phyloP scores from a whole-genome alignment of 2,113 vertebrate genomes.

The Lichenostomus cassidix region DNA sequence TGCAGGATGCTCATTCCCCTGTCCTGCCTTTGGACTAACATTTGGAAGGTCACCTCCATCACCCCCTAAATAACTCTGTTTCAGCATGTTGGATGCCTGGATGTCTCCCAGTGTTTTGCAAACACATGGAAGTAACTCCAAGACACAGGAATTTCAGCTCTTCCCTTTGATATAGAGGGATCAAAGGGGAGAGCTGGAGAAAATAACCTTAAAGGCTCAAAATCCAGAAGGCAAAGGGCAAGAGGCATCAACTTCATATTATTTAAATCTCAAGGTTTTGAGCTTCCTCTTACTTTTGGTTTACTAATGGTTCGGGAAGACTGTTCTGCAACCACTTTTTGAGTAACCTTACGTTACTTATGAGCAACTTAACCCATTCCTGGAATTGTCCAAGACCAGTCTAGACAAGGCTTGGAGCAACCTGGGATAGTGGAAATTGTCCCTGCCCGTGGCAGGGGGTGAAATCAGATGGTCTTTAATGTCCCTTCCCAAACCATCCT shows the following conservation, averaged over 20 bases:
- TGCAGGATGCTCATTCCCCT: background rate
- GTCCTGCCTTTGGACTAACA: background rate
- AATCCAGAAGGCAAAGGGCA: background rate
- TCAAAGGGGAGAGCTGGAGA: conserved; percentile 18
- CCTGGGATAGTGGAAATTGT: background rate
- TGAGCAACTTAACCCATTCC: background rate
- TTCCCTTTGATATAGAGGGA: background rate
- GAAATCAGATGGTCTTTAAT: background rate
- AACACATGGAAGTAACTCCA: conserved; percentile 7
- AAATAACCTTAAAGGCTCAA: background rate
- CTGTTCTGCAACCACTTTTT: background rate
- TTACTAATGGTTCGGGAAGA: background rate
- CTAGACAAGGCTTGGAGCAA: fast-evolving
- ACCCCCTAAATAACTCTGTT: background rate
- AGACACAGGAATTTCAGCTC: background rate
- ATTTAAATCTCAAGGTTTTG: background rate
- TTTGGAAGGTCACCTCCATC: background rate
- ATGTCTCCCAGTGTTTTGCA: background rate
- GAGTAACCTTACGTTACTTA: background rate
- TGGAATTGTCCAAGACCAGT: background rate
- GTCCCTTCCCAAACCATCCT: background rate
- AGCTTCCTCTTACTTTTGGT: background rate
- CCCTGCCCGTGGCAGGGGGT: background rate
- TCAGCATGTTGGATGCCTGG: background rate
- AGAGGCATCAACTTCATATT: background rate